phyloP scores from a whole-genome alignment of 2,113 vertebrate genomes.

The Cochlearius cochlearius region DNA sequence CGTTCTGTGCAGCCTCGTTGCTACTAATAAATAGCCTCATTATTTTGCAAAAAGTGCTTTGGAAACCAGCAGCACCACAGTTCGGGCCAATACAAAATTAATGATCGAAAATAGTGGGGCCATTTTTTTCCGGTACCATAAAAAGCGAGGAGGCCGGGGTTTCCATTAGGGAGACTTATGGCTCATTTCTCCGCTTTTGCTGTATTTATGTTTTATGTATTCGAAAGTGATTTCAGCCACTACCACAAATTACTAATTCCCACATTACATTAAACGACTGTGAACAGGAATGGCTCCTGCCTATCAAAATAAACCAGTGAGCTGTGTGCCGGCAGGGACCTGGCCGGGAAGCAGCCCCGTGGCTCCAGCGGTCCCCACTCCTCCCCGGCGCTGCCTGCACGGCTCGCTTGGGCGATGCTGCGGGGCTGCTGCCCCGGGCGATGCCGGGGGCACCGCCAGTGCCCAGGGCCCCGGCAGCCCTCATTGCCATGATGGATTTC shows the following conservation, averaged over 20 bases:
- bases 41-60: conserved; percentile 69
- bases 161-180: conserved; percentile 65
- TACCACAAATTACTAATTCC: conserved; percentile 48
- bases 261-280: conserved; percentile 30
- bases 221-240: conserved; percentile 50
- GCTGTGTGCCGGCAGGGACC: background rate
- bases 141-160: conserved; percentile 9
- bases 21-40: conserved; percentile 77
- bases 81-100: conserved; percentile 60
- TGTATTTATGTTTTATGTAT: conserved; percentile 69
- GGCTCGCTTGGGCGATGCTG: background rate
- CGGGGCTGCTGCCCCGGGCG: background rate
- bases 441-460: background rate
- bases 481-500: background rate
- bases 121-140: conserved; percentile 42
- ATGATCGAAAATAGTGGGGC: conserved; percentile 52
- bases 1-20: conserved; percentile 35
- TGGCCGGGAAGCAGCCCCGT: background rate
- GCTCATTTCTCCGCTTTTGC: conserved; percentile 61
- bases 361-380: background rate
- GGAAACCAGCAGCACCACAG: conserved; percentile 55
- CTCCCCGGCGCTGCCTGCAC: fast-evolving
- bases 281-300: conserved; percentile 23
- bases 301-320: background rate
- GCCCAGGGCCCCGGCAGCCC: background rate